Conservation (phyloP, 53 echinoderm and acorn worm genomes). For the Paracentrotus lividus region DNA sequence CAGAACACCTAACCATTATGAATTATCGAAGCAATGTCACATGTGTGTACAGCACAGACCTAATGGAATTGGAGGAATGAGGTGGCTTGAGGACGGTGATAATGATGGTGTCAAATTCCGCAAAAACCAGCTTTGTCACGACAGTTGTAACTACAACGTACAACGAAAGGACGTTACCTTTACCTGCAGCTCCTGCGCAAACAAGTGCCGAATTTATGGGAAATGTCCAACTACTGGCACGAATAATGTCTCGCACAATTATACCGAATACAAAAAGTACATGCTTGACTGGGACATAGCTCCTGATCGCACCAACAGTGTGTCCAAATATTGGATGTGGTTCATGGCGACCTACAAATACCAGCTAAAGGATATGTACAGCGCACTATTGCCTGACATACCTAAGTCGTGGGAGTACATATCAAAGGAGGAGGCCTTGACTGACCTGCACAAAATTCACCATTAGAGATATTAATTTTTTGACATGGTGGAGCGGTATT, state of each 20-base stretch:
- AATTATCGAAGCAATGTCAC: background rate
- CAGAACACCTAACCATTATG: background rate
- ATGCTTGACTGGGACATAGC: slow-evolving; percentile 19
- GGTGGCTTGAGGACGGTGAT: too few relatives aligned
- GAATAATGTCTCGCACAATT: background rate
- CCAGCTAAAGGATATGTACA: background rate
- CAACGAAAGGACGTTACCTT: background rate
- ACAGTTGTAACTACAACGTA: background rate
- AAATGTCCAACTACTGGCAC: background rate
- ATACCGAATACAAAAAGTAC: background rate
- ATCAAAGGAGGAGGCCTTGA: background rate
- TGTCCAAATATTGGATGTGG: slow-evolving; percentile 23
- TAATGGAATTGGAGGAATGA: background rate
- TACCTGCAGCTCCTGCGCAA: background rate
- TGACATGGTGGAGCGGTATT: too few relatives aligned
- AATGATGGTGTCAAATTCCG: background rate
- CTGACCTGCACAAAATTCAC: too few relatives aligned
- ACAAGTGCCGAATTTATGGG: background rate
- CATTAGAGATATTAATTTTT: too few relatives aligned
- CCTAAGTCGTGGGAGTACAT: background rate
- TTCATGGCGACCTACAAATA: background rate
- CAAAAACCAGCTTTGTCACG: background rate
- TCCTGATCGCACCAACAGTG: background rate
- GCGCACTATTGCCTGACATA: background rate
- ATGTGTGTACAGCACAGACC: slow-evolving; percentile 14